These are phyloP conservation scores for Alsophila aescularia DNA, from an alignment of 2,888 invertebrate genomes.

Conservation along the genomic window DNA sequence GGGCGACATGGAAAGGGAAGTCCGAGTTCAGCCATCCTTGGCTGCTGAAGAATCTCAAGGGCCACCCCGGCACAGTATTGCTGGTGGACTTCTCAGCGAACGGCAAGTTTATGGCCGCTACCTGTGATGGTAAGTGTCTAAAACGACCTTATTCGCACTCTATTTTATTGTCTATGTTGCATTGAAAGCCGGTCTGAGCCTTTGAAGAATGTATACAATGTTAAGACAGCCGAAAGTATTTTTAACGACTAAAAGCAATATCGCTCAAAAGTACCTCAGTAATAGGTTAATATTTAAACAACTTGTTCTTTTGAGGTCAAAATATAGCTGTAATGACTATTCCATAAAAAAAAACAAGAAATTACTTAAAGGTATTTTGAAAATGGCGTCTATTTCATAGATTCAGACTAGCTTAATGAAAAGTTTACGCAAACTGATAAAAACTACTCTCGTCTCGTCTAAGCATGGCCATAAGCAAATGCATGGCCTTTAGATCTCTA, in stretches of 20 bases:
- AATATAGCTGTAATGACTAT: too few species aligned
- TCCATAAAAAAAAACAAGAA: too few species aligned
- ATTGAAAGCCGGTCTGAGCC: conserved; percentile 12
- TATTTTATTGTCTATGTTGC: conserved; percentile 13
- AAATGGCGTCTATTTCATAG: background rate
- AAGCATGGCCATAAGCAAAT: too few species aligned
- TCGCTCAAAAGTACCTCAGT: too few species aligned
- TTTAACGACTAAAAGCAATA: too few species aligned
- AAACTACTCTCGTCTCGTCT: background rate
- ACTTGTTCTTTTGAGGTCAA: too few species aligned
- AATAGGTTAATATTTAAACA: too few species aligned
- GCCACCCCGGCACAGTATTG: conserved; percentile 90
- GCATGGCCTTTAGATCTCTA: too few species aligned
- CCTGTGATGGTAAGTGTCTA: conserved; percentile 90
- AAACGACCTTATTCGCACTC: conserved; percentile 6
- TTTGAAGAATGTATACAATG: conserved; percentile 4
- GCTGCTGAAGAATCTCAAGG: conserved; percentile 92
- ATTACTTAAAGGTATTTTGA: too few species aligned
- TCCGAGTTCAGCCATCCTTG: conserved; percentile 88
- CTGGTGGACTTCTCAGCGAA: conserved; percentile 93
- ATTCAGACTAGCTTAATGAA: background rate
- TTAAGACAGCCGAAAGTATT: too few species aligned
- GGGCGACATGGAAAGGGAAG: conserved; percentile 78
- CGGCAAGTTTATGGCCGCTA: conserved; percentile 93
- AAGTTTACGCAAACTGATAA: background rate